phyloP scores from a whole-genome alignment of 2,888 invertebrate species.

The Dastarcus helophoroides region DNA sequence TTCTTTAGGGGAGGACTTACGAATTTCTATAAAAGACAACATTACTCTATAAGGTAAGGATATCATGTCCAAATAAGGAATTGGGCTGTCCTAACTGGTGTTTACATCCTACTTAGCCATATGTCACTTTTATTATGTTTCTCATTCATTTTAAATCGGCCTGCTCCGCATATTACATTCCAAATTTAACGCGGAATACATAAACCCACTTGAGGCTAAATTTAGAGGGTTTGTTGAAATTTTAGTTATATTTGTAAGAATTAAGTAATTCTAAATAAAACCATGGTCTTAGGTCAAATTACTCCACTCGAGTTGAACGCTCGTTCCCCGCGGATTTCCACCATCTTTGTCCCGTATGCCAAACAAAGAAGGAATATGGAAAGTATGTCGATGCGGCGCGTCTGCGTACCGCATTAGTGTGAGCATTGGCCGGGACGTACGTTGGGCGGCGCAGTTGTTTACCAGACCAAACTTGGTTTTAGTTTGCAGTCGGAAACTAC shows the following conservation, averaged over 20 bases:
- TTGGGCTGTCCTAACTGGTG: conserved; percentile 52
- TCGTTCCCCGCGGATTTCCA: conserved; percentile 2
- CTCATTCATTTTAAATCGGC: too few relatives aligned
- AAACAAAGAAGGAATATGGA: conserved; percentile 22
- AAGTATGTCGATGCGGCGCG: conserved; percentile 23
- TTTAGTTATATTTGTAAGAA: conserved; percentile 22
- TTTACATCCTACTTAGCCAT: conserved; percentile 34
- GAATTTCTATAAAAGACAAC: too few relatives aligned
- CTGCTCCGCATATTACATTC: too few relatives aligned
- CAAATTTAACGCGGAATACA: too few relatives aligned
- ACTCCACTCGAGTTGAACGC: conserved; percentile 17
- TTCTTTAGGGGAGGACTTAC: too few relatives aligned
- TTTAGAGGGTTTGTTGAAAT: conserved; percentile 4
- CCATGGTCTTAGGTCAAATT: conserved; percentile 28
- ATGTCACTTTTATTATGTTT: conserved; percentile 4
- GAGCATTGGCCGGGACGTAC: conserved; percentile 31
- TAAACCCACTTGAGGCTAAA: not conserved
- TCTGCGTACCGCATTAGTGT: conserved; percentile 28
- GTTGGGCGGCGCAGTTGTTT: conserved; percentile 40
- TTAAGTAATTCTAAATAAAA: conserved; percentile 26
- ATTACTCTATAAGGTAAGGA: too few relatives aligned
- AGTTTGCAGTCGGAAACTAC: not conserved
- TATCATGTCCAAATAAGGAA: conserved; percentile 81
- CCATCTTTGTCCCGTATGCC: conserved; percentile 8
- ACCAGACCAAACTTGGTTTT: conserved; percentile 17